Conservation (phyloP, 2,113 vertebrate genomes). For the Stomatorhinus ivindoensis region DNA sequence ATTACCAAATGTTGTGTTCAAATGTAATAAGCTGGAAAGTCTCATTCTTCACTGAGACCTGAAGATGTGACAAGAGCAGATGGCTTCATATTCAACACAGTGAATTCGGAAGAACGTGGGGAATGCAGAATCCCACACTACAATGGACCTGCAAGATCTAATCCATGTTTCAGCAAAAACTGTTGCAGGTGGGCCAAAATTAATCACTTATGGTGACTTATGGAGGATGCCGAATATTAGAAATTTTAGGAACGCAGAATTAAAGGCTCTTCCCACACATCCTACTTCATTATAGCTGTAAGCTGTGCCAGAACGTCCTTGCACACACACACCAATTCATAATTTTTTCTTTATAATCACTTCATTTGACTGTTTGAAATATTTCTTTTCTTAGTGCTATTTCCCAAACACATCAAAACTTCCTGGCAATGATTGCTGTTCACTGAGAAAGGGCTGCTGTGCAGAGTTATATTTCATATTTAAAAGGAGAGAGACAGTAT, state of each 20-base stretch:
- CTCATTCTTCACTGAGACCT: background rate
- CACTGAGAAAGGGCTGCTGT: background rate
- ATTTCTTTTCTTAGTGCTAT: background rate
- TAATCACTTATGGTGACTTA: background rate
- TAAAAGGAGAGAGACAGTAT: background rate
- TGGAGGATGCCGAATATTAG: background rate
- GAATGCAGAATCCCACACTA: background rate
- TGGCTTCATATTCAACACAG: background rate
- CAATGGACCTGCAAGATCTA: background rate
- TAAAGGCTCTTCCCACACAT: background rate
- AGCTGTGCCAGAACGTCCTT: background rate
- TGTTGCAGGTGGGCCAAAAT: background rate
- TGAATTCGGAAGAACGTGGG: background rate
- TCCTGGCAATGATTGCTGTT: constrained; percentile 8
- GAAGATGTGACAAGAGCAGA: background rate
- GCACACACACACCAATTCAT: background rate
- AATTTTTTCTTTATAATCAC: background rate
- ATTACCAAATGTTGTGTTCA: background rate
- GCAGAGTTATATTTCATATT: background rate
- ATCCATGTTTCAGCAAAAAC: background rate
- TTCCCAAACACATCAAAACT: background rate
- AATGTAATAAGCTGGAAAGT: background rate
- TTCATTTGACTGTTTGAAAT: background rate
- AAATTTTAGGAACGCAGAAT: background rate
- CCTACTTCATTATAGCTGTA: background rate